Base-by-base conservation (phyloP, 2,113 vertebrate species). In the Lagopus leucura region DNA sequence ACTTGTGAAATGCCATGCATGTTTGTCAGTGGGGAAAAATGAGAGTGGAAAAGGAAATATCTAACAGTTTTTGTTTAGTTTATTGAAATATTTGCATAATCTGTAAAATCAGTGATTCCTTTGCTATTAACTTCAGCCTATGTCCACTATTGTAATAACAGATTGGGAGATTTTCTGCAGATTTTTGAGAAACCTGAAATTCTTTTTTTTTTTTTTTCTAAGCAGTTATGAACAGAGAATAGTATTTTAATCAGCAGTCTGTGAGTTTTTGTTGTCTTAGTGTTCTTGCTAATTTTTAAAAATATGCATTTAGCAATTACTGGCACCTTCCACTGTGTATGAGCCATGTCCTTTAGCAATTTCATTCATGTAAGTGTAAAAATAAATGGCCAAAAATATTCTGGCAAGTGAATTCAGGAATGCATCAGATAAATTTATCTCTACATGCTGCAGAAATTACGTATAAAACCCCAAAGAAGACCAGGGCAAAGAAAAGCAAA, bases 391-490 rank as follows among this genome's bases (percentile, higher is more conserved):
- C 7, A 82, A 69, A 91, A 82, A 57, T 60, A 3, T 45, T 86
- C 38, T 73, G 38, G 11, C 18, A 89, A 86, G 76, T 80, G 64
- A 76, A 65, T 60, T 78, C 43, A 66, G 66, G 57, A 89, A 71
- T 55, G 79, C 13, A 57, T 83, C 11, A 65, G 24, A 88, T 55
- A 88, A 86, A 45, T 17, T 79, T 85, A 79, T 95, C 36, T 73
- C 78, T 66, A 61, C 11, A 24, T 52, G 82, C 76, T 89, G 30
- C 27, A 48, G 42, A 92, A 28, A 85, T 95, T 77, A 91, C 91
- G 27, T 54, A 61, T 47, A 93, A 93, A 92, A 58, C 11, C 38
- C 57, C 30, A 57, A 88, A 86, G 52, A 66, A 75, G 17, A 10
- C 11, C 27, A 86, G 22, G 36, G 47, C 22, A 90, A 87, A 82